These are phyloP conservation scores for Drosophila seguyi DNA, from an alignment of 1,140 invertebrate species.

Conservation along the genomic window DNA sequence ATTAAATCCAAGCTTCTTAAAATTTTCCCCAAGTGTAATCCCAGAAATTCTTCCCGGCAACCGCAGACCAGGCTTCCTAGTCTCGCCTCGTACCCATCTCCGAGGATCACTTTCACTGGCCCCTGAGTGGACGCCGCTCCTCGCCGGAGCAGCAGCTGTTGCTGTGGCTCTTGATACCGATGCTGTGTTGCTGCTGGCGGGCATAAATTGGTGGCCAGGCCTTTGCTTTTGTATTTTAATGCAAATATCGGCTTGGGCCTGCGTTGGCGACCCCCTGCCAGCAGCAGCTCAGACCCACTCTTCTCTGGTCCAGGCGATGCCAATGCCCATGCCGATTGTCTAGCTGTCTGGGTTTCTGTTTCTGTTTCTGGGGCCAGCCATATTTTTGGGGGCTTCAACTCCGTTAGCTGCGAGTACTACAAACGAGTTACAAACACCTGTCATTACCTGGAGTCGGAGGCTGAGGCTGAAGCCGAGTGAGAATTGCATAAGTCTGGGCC, in stretches of 20 bases:
- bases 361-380: conserved; percentile 24
- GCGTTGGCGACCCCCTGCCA: conserved; percentile 68
- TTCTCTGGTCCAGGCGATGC: conserved; percentile 35
- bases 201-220: conserved; percentile 76
- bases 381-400: conserved; percentile 37
- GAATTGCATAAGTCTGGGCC: conserved; percentile 74
- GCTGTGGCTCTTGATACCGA: conserved; percentile 9
- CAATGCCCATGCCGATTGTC: conserved; percentile 66
- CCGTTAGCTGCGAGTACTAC: conserved; percentile 61
- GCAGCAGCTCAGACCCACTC: conserved; percentile 32
- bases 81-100: conserved; percentile 15
- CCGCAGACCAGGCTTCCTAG: conserved; percentile 23
- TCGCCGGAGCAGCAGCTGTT: conserved; percentile 2
- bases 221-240: conserved; percentile 76
- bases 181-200: conserved; percentile 60
- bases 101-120: conserved; percentile 71
- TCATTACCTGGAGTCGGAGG: conserved; percentile 66
- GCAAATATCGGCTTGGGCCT: conserved; percentile 75
- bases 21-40: conserved; percentile 9
- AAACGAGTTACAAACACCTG: conserved; percentile 84
- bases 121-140: not conserved
- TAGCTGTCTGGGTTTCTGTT: conserved; percentile 32
- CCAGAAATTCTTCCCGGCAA: conserved; percentile 21
- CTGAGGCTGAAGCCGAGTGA: conserved; percentile 23
- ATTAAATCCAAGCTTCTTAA: not conserved